Evolutionary conservation across 1,140 invertebrate genomes (phyloP), one percentile per base, ranked within the genome.

Genomic region (Agrypnia vestita): DNA sequence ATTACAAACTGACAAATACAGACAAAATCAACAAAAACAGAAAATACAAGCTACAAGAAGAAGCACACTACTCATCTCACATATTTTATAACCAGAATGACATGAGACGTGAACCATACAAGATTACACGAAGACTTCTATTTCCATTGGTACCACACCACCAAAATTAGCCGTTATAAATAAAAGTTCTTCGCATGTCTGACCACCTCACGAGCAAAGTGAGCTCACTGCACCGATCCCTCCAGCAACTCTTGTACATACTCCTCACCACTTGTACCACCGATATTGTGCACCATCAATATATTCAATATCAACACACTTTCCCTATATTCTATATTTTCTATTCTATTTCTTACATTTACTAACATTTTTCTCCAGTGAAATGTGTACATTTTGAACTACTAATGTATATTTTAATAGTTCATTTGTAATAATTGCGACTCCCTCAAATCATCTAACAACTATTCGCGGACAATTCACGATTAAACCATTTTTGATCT

Each of bases 311-410:
- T 55, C n/a, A 44, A 59, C 19, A 74, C 72, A 74, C 72, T 56
- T 69, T 25, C 56, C 55, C 15, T 74, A n/a, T 59, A 74, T 56
- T 55, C 51, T 74, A 43, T 74, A 56, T 44, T 74, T 74, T 74
- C 47, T 59, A 56, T 43, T 74, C 51, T 74, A 73, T 47, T 69
- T 69, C 17, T 44, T 47, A 69, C 15, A 47, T 69, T 47, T 19
- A 35, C 12, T 53, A 13, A 15, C 19, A 71, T 19, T 25, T 12
- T 71, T 51, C 51, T 49, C 21, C 43, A 21, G 8, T 35, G 46
- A 53, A 49, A 71, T 71, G 13, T 74, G 72, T 74, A 74, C 51
- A 74, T 74, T 74, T 56, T 74, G 21, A 74, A 56, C 55, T 44
- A 74, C 72, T 56, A 43, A 74, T 74, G 44, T 19, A 44, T 56